Base-by-base conservation (phyloP, 2,113 vertebrate species). In the Entelurus aequoreus region DNA sequence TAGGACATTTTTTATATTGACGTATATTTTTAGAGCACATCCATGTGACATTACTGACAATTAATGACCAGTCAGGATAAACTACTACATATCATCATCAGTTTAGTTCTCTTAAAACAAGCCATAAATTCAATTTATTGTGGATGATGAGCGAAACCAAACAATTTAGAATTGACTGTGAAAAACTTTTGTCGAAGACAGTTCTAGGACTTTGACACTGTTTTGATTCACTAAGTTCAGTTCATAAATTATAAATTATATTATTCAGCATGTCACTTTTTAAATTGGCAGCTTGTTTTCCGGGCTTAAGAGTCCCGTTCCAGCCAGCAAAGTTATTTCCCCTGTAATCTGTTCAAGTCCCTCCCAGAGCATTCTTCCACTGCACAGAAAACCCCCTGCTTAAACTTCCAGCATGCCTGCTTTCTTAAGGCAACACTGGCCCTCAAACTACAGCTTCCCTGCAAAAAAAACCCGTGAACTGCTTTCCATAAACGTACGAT, bases 301-400 rank as follows among this genome's bases (percentile, higher is more conserved):
- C 57, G 76, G 79, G 77, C 79, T 84, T 69, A 84, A 82, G 81
- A 76, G 79, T 78, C 78, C 73, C 73, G 84, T 87, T 90, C 81
- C 79, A 76, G 78, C 66, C 83, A 77, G 66, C 35, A 68, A 70
- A 89, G 85, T 76, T 86, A 88, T 91, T 91, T 89, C 86, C 86
- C 88, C 79, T 83, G 81, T 85, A 88, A 85, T 87, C 81, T 80
- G 84, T 81, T 76, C 55, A 42, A 60, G 80, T 86, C 83, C 86
- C 90, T 90, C 89, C 84, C 86, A 76, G 74, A 88, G 84, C 90
- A 91, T 91, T 92, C 90, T 89, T 89, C 62, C 81, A 81, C 78
- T 73, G 70, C 87, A 76, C 78, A 87, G 87, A 91, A 89, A 89
- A 90, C 84, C 89, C 88, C 84, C 84, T 59, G 77, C 80, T 67